phyloP scores from a whole-genome alignment of 2,113 vertebrate species.

The Cacatua alba region DNA sequence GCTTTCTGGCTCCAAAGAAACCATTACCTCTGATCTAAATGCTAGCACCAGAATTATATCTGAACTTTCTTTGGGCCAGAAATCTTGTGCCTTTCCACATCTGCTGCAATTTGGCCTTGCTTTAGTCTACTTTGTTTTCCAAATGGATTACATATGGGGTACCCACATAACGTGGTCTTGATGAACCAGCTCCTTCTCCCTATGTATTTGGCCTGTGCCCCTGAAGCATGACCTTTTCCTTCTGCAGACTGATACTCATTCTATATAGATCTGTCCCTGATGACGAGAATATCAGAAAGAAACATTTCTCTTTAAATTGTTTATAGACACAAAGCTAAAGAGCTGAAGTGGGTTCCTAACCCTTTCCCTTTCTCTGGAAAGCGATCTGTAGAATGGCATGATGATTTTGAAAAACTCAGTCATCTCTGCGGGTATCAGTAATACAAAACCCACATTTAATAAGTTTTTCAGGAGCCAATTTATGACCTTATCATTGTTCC shows the following conservation, averaged over 20 bases:
- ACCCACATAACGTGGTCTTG: neutral
- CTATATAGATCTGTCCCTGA: neutral
- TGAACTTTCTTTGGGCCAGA: neutral
- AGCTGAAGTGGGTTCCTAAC: neutral
- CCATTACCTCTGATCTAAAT: neutral
- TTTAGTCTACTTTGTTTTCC: neutral
- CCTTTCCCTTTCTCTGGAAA: slow-evolving; percentile 10
- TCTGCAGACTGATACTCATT: neutral
- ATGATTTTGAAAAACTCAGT: slow-evolving; percentile 1
- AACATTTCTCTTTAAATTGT: neutral
- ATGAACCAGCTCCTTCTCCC: neutral
- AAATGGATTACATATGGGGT: neutral
- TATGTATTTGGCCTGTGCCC: neutral
- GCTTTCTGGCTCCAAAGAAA: neutral
- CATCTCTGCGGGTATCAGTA: neutral
- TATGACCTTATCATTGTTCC: slow-evolving; percentile 47
- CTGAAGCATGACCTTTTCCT: neutral
- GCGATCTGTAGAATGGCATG: neutral
- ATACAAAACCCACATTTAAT: neutral
- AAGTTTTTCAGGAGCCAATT: slow-evolving; percentile 35
- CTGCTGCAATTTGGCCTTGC: neutral
- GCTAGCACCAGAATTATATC: neutral
- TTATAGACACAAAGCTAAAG: neutral
- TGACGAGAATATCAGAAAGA: neutral
- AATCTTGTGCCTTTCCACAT: neutral